Evolutionary conservation across 30 jellyfish, hydroid and myxozoan species (phyloP).

Genomic region (Mastigias papua): DNA sequence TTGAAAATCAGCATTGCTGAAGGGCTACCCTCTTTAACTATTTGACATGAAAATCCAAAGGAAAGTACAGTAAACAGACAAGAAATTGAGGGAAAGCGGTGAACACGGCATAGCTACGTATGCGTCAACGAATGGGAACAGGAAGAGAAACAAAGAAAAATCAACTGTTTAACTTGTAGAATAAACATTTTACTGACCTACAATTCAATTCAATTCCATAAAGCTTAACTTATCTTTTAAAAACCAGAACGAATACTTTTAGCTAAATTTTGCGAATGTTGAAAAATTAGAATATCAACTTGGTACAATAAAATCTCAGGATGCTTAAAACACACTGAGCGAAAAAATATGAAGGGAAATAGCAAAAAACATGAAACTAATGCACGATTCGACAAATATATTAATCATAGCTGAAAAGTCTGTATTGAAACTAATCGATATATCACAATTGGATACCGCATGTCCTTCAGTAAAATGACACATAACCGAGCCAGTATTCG

Average conservation of each 20-base stretch:
- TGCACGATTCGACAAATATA: neutral
- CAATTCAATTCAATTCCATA: conserved; percentile 4
- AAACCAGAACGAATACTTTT: conserved; percentile 6
- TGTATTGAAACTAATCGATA: neutral
- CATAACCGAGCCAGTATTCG: no score
- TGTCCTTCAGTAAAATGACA: neutral
- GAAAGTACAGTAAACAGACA: no score
- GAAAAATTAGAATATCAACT: conserved; percentile 14
- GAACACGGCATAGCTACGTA: no score
- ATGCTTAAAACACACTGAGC: conserved; percentile 45
- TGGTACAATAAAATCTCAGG: conserved; percentile 44
- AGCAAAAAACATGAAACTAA: neutral
- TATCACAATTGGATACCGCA: neutral
- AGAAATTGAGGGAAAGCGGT: no score
- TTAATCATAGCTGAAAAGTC: conserved; percentile 19
- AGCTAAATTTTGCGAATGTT: conserved; percentile 8
- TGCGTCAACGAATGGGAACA: no score
- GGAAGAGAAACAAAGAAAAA: neutral
- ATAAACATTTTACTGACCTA: neutral
- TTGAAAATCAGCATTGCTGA: no score
- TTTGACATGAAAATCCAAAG: no score
- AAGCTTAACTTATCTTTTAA: neutral
- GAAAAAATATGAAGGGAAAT: neutral
- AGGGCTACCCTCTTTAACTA: no score
- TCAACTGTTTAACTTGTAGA: neutral